Base-by-base conservation (phyloP, 2,888 invertebrate genomes). In the Chrysolina americana region DNA sequence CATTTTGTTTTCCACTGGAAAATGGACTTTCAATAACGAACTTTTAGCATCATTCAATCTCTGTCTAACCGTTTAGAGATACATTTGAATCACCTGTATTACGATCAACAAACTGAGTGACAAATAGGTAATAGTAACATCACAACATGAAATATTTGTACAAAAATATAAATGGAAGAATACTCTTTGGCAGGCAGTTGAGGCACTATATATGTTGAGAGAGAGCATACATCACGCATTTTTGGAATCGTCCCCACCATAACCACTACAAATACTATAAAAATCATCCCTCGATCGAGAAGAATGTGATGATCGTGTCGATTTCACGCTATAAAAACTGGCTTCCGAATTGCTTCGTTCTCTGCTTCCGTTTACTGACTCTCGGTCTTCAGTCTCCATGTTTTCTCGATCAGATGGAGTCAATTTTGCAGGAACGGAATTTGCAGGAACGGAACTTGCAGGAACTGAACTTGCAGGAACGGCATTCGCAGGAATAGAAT, bases 241-340 rank as follows among this genome's bases (percentile, higher is more conserved):
- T 59, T 59, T 23, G n/a, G 11, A 6, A 11, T 13, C 10, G 0
- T 59, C 36, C 2, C 11, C 59, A 36, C 59, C 10, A 2, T 59
- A 13, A 9, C 11, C 59, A 59, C 59, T 59, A 11, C 28, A 59
- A 15, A 59, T 19, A 59, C 59, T 59, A 59, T 59, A 59, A 59
- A n/a, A 59, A 36, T 59, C 59, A 9, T 28, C 36, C 6, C 59
- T 36, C 8, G 59, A 59, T 13, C 59, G 15, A 1, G 59, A 59
- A 59, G 59, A 59, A 2, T 0, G 15, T 2, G 28, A 13, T 11
- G 28, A 28, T 28, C n/a, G 59, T 28, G n/a, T 19, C 11, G 59
- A 59, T n/a, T 11, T 59, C 23, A 9, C n/a, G 17, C 59, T 59
- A 17, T 59, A 59, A 59, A 59, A 59, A 36, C 59, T 59, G 2